Conservation (phyloP, 2,113 vertebrate species). For the Poecilia latipinna region DNA sequence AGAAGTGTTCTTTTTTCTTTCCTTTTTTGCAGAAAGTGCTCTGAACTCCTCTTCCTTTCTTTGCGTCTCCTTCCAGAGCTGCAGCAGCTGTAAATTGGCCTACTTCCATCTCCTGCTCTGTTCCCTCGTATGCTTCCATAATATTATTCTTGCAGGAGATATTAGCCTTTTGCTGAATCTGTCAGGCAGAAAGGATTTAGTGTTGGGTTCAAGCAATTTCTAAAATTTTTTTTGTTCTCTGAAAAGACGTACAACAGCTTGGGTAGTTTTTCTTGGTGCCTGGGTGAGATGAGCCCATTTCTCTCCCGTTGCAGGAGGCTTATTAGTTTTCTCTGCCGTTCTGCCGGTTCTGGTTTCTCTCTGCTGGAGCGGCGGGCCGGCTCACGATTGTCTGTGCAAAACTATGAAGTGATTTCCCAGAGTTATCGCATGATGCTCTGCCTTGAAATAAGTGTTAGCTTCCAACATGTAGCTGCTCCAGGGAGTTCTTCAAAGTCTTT, state of each 20-base stretch:
- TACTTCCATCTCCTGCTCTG: conserved; percentile 38
- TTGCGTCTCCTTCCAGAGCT: conserved; percentile 13
- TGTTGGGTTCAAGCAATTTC: conserved; percentile 26
- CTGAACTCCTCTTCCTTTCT: conserved; percentile 25
- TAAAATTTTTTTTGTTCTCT: conserved; percentile 52
- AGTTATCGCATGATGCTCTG: conserved; percentile 62
- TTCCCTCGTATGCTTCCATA: conserved; percentile 37
- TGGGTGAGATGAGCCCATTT: conserved; percentile 63
- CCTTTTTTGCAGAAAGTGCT: conserved; percentile 36
- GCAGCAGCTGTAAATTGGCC: conserved; percentile 55
- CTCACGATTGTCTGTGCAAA: conserved; percentile 58
- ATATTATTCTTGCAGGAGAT: conserved; percentile 57
- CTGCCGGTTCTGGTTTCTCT: conserved; percentile 45
- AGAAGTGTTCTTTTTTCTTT: conserved; percentile 10
- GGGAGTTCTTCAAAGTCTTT: too few relatives aligned
- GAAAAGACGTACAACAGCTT: conserved; percentile 59
- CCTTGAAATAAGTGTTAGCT: conserved; percentile 64
- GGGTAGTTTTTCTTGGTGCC: conserved; percentile 58
- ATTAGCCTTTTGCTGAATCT: conserved; percentile 64
- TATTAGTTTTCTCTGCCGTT: conserved; percentile 65
- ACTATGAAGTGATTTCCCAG: conserved; percentile 60
- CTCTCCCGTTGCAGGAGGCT: conserved; percentile 50
- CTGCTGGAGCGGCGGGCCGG: conserved; percentile 42
- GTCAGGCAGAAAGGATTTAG: conserved; percentile 62
- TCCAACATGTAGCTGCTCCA: conserved; percentile 13